Evolutionary conservation across 1,140 invertebrate genomes (phyloP).

Genomic region (Caenorhabditis elegans): WBcel235 BX284604.4:9602001-9602500

Average conservation of each 20-base stretch:
- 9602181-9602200: background rate
- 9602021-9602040: background rate
- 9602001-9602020: background rate
- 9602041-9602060: background rate
- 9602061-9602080: background rate
- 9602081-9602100: background rate
- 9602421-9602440: too few relatives aligned
- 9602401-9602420: background rate
- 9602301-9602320: background rate
- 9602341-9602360: background rate
- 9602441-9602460: too few relatives aligned
- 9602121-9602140: constrained; percentile 17
- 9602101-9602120: background rate
- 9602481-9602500: too few relatives aligned
- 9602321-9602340: background rate
- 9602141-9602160: constrained; percentile 3
- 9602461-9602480: too few relatives aligned
- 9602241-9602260: background rate
- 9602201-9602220: background rate
- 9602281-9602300: background rate
- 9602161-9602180: background rate
- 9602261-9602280: too few relatives aligned
- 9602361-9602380: background rate
- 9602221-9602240: too few relatives aligned
- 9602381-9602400: background rate